Evolutionary conservation across 1,140 invertebrate species (phyloP).

Genomic region (Prorops nasuta): DNA sequence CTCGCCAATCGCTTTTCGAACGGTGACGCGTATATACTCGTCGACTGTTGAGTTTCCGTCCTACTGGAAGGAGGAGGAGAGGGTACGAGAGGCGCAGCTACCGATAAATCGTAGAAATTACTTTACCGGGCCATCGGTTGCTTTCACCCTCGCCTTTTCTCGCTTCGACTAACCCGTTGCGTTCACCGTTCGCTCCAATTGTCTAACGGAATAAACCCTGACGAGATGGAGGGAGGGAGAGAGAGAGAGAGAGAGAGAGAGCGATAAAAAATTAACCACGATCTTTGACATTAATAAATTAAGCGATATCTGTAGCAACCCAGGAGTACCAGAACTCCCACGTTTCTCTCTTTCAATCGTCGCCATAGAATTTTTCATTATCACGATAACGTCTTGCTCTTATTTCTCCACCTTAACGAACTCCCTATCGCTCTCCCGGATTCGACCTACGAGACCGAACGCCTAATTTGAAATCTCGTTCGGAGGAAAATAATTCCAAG

Average conservation of each 20-base stretch:
- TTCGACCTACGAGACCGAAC: no score
- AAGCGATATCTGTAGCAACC: background rate
- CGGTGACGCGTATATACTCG: background rate
- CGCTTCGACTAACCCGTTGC: background rate
- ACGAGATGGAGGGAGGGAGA: no score
- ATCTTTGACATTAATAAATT: background rate
- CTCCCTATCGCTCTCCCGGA: no score
- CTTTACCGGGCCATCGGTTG: constrained; percentile 33
- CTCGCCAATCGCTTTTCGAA: no score
- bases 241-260: no score
- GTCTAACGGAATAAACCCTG: no score
- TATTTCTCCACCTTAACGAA: no score
- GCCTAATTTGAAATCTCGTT: no score
- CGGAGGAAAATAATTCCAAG: no score
- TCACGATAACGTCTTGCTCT: no score
- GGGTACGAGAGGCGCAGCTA: background rate
- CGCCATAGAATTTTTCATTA: background rate
- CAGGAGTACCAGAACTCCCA: background rate
- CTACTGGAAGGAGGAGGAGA: background rate
- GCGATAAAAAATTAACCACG: no score
- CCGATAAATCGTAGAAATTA: constrained; percentile 25
- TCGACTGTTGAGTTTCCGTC: no score
- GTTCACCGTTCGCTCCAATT: background rate
- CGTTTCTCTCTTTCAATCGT: background rate
- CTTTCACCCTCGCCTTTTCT: background rate